A percentile compares a stretch with the other conserved stretches of the same genome.
These are phyloP conservation scores for Tenthredo distinguenda DNA, from an alignment of 2,888 invertebrate genomes.

Conservation along the genomic window DNA sequence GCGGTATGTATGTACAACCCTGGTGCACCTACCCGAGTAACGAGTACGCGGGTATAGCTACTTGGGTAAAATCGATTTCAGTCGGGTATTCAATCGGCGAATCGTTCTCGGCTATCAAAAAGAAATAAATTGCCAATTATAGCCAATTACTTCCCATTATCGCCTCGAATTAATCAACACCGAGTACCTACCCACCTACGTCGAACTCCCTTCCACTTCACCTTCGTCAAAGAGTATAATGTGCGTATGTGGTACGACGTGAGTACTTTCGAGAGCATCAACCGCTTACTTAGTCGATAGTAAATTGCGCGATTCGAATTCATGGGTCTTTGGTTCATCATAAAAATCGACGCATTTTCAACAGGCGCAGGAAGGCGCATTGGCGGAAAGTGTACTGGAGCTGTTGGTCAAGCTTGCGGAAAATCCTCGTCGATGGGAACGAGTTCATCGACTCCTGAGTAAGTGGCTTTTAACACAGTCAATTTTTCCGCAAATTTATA, in stretches of 20 bases:
- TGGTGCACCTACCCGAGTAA: not conserved
- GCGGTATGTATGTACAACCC: not conserved
- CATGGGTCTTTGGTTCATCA: not conserved
- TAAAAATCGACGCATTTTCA: constrained; percentile 35
- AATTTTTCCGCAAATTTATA: not conserved
- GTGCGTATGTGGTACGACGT: too few relatives aligned
- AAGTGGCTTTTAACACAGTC: constrained; percentile 60
- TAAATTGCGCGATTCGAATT: not conserved
- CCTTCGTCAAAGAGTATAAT: not conserved
- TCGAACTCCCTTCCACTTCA: not conserved
- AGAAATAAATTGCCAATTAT: constrained; percentile 42
- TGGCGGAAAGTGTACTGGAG: constrained; percentile 69
- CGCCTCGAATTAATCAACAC: constrained; percentile 40
- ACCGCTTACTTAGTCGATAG: not conserved
- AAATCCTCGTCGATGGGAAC: constrained; percentile 69
- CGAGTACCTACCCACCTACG: not conserved
- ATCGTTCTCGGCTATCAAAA: constrained; percentile 8
- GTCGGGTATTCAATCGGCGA: constrained; percentile 17
- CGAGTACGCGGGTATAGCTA: not conserved
- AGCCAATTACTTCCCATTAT: constrained; percentile 46
- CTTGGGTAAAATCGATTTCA: constrained; percentile 17
- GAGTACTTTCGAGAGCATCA: not conserved
- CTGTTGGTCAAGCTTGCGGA: constrained; percentile 70
- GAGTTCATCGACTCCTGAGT: constrained; percentile 71
- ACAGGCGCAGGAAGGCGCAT: constrained; percentile 62